Conservation (phyloP, 2,888 invertebrate species). For the Tenthredo amoena region DNA sequence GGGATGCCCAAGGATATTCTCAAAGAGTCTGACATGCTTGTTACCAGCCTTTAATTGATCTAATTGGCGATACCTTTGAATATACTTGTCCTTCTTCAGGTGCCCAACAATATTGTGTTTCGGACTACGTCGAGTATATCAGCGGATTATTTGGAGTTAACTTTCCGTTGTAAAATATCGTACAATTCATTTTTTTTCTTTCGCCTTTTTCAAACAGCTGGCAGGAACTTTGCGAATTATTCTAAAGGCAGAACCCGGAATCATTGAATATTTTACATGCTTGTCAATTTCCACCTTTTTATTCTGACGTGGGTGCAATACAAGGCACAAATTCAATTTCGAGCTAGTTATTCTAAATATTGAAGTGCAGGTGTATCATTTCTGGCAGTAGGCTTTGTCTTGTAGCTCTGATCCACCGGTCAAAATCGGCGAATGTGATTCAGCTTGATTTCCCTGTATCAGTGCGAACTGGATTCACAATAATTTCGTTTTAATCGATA, state of each 20-base stretch:
- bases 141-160: too few relatives aligned
- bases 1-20: background rate
- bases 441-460: background rate
- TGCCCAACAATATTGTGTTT: background rate
- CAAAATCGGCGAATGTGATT: background rate
- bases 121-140: background rate
- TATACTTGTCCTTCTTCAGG: constrained; percentile 5
- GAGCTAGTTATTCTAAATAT: too few relatives aligned
- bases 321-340: too few relatives aligned
- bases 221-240: too few relatives aligned
- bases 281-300: too few relatives aligned
- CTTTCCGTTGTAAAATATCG: background rate
- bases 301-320: too few relatives aligned
- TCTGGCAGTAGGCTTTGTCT: background rate
- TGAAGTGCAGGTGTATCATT: too few relatives aligned
- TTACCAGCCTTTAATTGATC: constrained; percentile 5
- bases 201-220: background rate
- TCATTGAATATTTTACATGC: too few relatives aligned
- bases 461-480: background rate
- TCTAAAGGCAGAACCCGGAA: too few relatives aligned
- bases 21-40: background rate
- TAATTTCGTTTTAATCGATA: background rate
- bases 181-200: background rate
- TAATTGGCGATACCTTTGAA: constrained; percentile 28
- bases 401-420: background rate